phyloP scores from a whole-genome alignment of 1,140 invertebrate species.

The Plodia interpunctella region DNA sequence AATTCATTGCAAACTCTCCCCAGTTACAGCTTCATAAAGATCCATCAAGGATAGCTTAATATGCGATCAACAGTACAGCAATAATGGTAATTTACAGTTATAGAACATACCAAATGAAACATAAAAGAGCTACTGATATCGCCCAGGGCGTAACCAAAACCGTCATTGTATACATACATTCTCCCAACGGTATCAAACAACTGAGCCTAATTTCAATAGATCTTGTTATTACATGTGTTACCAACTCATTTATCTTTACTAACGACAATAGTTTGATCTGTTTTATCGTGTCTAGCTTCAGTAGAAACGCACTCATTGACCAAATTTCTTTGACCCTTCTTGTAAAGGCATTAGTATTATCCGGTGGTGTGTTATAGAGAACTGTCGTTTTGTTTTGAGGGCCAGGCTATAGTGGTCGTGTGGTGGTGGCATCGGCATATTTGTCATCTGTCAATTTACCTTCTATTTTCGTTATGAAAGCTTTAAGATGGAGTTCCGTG shows the following conservation, averaged over 20 bases:
- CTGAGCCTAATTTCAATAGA: slow-evolving; percentile 42
- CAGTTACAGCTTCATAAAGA: no score
- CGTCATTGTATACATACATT: background rate
- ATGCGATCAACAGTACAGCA: no score
- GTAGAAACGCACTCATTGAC: slow-evolving; percentile 65
- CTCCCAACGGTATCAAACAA: slow-evolving; percentile 25
- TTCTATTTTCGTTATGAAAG: slow-evolving; percentile 74
- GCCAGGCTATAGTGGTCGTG: slow-evolving; percentile 34
- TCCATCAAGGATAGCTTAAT: no score
- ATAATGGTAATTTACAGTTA: background rate
- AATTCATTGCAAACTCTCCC: no score
- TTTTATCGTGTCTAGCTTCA: slow-evolving; percentile 68
- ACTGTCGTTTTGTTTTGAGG: slow-evolving; percentile 11
- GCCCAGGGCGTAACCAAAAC: slow-evolving; percentile 1
- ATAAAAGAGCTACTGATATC: background rate
- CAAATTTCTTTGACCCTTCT: slow-evolving; percentile 31
- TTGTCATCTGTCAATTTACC: slow-evolving; percentile 76
- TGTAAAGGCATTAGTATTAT: slow-evolving; percentile 4
- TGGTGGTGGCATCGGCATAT: slow-evolving; percentile 65
- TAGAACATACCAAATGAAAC: background rate
- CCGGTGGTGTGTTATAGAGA: background rate
- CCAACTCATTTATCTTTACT: slow-evolving; percentile 64
- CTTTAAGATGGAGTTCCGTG: slow-evolving; percentile 25
- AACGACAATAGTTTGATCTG: slow-evolving; percentile 73
- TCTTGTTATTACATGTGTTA: slow-evolving; percentile 59